Percentiles rank a stretch among this genome's conserved stretches.
Conservation (phyloP, 1,140 invertebrate species). For the Andrena cerasifolii region DNA sequence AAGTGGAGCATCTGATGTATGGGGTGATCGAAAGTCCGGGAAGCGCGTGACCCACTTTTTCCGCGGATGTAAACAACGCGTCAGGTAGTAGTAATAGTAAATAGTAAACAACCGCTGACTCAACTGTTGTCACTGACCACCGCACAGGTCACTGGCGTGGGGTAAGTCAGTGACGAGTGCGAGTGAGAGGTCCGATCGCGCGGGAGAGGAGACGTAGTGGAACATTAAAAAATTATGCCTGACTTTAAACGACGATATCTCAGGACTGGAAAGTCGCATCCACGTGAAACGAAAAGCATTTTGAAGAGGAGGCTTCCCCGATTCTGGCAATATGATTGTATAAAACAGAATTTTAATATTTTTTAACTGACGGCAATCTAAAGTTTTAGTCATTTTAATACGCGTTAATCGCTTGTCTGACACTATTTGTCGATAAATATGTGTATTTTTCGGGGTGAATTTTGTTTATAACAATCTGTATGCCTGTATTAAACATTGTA, state of each 20-base stretch:
- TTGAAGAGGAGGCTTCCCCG: background rate
- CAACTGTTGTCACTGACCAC: background rate
- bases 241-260: constrained; percentile 2
- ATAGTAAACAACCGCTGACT: background rate
- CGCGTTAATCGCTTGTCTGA: background rate
- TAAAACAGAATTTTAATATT: fast-evolving
- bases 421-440: no score
- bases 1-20: background rate
- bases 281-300: background rate
- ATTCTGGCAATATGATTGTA: no score
- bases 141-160: background rate
- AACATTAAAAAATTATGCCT: background rate
- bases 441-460: no score
- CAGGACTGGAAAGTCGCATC: background rate
- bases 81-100: constrained; percentile 1
- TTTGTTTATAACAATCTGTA: no score
- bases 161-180: background rate
- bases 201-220: background rate
- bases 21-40: background rate
- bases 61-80: background rate
- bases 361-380: background rate
- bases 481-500: no score
- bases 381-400: background rate
- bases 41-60: background rate
- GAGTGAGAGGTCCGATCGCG: constrained; percentile 1